Evolutionary conservation across 2,113 vertebrate genomes (phyloP).

Genomic region (Tichodroma muraria): DNA sequence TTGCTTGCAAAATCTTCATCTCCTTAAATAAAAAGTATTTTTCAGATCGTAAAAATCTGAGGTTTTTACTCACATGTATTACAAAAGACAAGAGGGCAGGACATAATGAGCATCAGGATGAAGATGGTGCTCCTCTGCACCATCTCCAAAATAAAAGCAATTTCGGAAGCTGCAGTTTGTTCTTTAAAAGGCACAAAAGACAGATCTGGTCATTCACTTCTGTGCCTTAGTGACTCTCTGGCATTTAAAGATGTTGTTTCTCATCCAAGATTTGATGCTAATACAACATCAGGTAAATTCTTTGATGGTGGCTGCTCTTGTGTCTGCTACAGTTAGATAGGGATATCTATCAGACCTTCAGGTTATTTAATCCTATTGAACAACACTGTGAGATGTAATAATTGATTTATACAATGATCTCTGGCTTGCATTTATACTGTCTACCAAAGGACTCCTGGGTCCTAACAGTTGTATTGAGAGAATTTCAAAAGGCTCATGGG

Average conservation of each 20-base stretch:
- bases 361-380: background rate
- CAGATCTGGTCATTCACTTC: background rate
- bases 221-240: background rate
- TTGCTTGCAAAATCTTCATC: background rate
- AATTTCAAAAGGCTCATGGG: slow-evolving; percentile 15
- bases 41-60: background rate
- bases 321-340: background rate
- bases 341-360: background rate
- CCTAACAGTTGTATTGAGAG: background rate
- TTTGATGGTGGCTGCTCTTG: background rate
- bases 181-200: background rate
- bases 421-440: background rate
- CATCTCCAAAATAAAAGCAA: background rate
- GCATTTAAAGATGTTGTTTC: background rate
- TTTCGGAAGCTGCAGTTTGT: background rate
- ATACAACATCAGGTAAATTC: background rate
- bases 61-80: background rate
- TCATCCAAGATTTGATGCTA: background rate
- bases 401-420: slow-evolving; percentile 16
- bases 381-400: background rate
- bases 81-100: background rate
- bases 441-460: background rate
- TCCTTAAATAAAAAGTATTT: background rate
- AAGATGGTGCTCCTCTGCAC: background rate
- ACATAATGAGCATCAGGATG: background rate